Evolutionary conservation across 37 sponge, comb jelly and placozoan species (phyloP).

Genomic region (Tethya wilhelma): DNA sequence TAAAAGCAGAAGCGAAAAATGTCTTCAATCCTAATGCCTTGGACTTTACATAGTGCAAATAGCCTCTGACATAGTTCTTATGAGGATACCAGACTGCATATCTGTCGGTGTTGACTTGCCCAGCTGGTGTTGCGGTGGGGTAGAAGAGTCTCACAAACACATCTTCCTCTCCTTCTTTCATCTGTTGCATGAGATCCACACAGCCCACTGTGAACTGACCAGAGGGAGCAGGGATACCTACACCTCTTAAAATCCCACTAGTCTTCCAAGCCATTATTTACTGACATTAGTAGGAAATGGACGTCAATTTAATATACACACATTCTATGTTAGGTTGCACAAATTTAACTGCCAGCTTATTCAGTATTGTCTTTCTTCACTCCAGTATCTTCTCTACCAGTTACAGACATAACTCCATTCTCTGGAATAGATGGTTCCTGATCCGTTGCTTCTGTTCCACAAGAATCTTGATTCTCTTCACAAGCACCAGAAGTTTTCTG

Average conservation of each 20-base stretch:
- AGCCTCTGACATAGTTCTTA: constrained; percentile 49
- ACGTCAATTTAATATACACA: no score
- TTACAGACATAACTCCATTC: no score
- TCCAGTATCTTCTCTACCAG: no score
- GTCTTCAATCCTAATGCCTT: constrained; percentile 11
- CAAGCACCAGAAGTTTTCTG: no score
- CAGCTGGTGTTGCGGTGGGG: constrained; percentile 24
- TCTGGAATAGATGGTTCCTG: no score
- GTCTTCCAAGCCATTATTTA: no score
- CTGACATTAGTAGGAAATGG: no score
- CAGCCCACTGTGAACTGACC: constrained; percentile 62
- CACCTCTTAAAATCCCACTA: constrained; percentile 15
- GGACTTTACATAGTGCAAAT: constrained; percentile 13
- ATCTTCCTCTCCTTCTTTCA: constrained; percentile 12
- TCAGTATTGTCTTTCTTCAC: no score
- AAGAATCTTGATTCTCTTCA: no score
- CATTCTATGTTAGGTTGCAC: no score
- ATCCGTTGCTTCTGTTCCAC: no score
- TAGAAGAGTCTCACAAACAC: constrained; percentile 69
- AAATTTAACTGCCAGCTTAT: no score
- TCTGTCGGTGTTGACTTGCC: constrained; percentile 6
- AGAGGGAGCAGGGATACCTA: constrained; percentile 60
- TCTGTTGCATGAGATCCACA: constrained; percentile 65
- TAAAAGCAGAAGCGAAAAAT: not conserved
- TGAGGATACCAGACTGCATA: constrained; percentile 53